Evolutionary conservation across 2,113 vertebrate species (phyloP).

Genomic region (Archilochus colubris): DNA sequence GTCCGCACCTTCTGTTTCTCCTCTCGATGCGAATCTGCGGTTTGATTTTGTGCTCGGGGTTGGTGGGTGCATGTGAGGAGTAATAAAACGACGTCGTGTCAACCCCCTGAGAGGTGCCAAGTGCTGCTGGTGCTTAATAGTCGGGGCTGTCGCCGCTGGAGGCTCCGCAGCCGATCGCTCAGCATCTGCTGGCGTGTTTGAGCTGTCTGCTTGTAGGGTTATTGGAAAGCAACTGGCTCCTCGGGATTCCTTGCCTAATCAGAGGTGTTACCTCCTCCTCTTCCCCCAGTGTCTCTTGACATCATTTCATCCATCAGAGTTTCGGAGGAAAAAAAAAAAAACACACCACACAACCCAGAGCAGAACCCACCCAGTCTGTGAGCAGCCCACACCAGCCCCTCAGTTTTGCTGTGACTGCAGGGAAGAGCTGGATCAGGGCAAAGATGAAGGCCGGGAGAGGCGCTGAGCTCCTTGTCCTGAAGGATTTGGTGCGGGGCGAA

Average conservation of each 20-base stretch:
- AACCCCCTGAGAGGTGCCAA: not conserved
- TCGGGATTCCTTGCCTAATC: conserved; percentile 49
- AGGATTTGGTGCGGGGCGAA: not conserved
- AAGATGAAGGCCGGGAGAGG: conserved; percentile 41
- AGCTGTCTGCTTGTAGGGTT: not conserved
- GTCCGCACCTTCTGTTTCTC: not conserved
- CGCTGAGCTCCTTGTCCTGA: not conserved
- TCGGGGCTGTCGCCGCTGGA: not conserved
- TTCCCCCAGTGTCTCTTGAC: conserved; percentile 63
- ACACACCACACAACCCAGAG: not conserved
- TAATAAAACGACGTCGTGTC: not conserved
- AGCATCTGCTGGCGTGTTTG: not conserved
- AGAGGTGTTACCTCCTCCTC: conserved; percentile 67
- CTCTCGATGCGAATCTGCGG: rapidly evolving
- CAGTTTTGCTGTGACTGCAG: conserved; percentile 37
- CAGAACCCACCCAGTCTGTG: conserved; percentile 69
- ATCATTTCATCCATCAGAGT: conserved; percentile 72
- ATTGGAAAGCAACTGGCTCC: conserved; percentile 38
- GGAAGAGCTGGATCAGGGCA: conserved; percentile 40
- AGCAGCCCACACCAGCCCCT: conserved; percentile 64
- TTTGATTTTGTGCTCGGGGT: not conserved
- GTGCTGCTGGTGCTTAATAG: not conserved
- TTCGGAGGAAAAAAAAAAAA: not conserved
- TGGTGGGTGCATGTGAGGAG: not conserved
- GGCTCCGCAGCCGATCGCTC: not conserved